Conservation (phyloP, 2,113 vertebrate genomes). For the Ceratotherium simum region DNA sequence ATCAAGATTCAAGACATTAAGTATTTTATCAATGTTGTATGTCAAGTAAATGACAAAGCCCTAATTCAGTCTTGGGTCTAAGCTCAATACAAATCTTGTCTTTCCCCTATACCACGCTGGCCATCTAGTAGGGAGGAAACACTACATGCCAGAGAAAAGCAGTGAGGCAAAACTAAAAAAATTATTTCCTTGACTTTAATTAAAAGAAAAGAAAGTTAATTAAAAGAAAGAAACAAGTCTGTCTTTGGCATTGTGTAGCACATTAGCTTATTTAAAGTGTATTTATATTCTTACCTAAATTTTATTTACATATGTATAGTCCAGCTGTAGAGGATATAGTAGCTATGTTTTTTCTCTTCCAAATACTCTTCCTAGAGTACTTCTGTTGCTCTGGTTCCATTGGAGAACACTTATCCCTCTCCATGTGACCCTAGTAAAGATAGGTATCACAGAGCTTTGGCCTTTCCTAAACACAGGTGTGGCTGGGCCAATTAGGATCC, state of each 20-base stretch:
- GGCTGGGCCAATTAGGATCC: neutral
- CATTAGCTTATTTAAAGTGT: neutral
- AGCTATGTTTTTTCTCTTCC: neutral
- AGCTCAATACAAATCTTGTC: neutral
- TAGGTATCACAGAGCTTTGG: neutral
- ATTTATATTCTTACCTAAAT: slow-evolving; percentile 43
- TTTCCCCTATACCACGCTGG: neutral
- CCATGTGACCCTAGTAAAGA: neutral
- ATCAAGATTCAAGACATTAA: slow-evolving; percentile 10
- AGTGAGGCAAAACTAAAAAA: neutral
- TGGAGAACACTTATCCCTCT: neutral
- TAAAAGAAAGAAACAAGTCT: neutral
- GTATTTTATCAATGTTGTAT: neutral
- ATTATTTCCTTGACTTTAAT: neutral
- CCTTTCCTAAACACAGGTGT: neutral
- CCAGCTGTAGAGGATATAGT: neutral
- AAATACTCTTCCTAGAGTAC: neutral
- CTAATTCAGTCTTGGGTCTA: neutral
- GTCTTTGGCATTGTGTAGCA: neutral
- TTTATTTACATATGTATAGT: neutral
- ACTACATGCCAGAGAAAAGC: neutral
- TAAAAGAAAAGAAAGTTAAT: slow-evolving; percentile 34
- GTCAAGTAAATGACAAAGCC: neutral
- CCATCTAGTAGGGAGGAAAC: neutral
- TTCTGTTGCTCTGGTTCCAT: neutral